Base-by-base conservation (phyloP, 2,797 vertebrate species). In the Schizopygopsis malacanthus region DNA sequence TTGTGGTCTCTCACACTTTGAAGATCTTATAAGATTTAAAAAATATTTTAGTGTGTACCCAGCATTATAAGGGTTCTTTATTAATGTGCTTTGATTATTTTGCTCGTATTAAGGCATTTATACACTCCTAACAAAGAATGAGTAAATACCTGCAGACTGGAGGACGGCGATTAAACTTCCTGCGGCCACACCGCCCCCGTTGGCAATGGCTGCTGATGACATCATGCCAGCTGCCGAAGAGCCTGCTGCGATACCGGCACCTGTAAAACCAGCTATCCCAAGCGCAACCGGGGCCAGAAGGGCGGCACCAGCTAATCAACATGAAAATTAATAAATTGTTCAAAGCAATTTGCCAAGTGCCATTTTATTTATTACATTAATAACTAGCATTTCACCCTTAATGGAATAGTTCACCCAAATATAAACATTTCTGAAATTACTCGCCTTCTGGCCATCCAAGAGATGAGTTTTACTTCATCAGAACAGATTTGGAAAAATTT, bases 91-190 rank as follows among this genome's bases (percentile, higher is more conserved):
- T 75, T 16, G 15, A 73, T 28, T 28, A 45, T 6, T 47, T 73
- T 28, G 45, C 45, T 47, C 7, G 9, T 73, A 69, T 20, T 37
- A 72, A 72, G 12, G 41, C 41, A 4, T 50, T 50, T 16, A 52
- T 6, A 33, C 1, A 33, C 2, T 28, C 3, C 45, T 11, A 28
- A 47, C 4, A 1, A 73, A 28, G 43, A 9, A 11, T 18, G 20
- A 20, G 4, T 52, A 4, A 77, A 25, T 52, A 91, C 89, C 90
- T 65, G 85, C 86, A 8, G 90, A 90, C 83, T 91, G 90, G 22
- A 91, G 90, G 20, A 86, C 1, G 3, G 89, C 86, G 20, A 91
- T 86, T 13, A 90, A 4, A 84, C 86, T 85, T 54, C 90, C 89
- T 3, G 90, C 89, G 33, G 86, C 89, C 9, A 91, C 87, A 3